A percentile compares a stretch with the other conserved stretches of the same genome.
Evolutionary conservation across 2,113 vertebrate species (phyloP).

Genomic region (Malurus alboscapulatus): DNA sequence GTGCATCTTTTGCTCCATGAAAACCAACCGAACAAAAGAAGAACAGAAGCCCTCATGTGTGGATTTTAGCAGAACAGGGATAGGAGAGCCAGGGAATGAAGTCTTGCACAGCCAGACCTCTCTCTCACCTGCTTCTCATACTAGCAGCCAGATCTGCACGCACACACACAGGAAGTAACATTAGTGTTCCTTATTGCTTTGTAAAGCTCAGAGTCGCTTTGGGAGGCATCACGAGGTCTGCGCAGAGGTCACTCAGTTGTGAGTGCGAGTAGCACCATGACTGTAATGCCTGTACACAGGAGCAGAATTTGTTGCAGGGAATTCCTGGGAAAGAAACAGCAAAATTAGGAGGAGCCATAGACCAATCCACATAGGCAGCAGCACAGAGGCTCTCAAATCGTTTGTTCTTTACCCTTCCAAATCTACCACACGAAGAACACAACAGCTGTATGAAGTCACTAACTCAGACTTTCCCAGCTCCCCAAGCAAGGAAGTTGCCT

Average conservation of each 20-base stretch:
- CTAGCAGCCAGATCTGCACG: constrained; percentile 49
- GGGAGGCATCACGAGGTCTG: constrained; percentile 33
- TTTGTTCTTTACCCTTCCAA: not conserved
- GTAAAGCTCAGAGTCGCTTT: constrained; percentile 53
- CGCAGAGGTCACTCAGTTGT: constrained; percentile 75
- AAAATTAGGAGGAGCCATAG: not conserved
- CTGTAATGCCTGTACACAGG: constrained; percentile 84
- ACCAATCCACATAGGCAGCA: not conserved
- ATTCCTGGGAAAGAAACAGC: constrained; percentile 73
- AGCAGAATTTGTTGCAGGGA: constrained; percentile 89
- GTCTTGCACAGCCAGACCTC: constrained; percentile 40
- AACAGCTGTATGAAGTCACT: not conserved
- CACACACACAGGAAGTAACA: constrained; percentile 26
- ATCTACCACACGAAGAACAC: not conserved
- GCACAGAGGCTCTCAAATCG: not conserved
- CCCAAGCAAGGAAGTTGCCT: not conserved
- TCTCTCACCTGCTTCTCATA: constrained; percentile 46
- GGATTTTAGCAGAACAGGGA: constrained; percentile 49
- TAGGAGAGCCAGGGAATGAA: constrained; percentile 46
- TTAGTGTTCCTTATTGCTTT: constrained; percentile 69
- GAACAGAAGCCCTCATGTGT: constrained; percentile 34
- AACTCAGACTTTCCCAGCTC: not conserved
- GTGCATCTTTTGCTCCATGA: constrained; percentile 26
- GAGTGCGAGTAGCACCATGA: constrained; percentile 88
- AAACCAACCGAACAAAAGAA: not conserved